phyloP scores from a whole-genome alignment of 2,888 invertebrate species.

The Tinea pellionella region DNA sequence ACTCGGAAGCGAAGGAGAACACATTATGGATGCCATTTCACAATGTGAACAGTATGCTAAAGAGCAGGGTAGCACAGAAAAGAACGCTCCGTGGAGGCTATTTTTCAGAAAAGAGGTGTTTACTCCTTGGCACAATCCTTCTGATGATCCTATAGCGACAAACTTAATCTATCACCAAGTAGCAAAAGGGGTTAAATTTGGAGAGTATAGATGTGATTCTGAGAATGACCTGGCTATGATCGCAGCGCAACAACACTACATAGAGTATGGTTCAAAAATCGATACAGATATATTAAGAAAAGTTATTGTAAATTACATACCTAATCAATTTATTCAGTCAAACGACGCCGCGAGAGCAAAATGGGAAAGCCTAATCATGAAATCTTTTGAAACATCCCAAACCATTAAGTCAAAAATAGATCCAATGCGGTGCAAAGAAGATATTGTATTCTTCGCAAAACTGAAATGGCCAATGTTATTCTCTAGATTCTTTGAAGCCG shows the following conservation, averaged over 20 bases:
- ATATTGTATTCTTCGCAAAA: slow-evolving; percentile 91
- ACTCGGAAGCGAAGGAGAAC: slow-evolving; percentile 88
- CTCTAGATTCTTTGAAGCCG: slow-evolving; percentile 92
- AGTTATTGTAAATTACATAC: slow-evolving; percentile 83
- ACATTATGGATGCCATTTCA: slow-evolving; percentile 95
- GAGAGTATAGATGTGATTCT: slow-evolving; percentile 87
- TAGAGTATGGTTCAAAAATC: slow-evolving; percentile 79
- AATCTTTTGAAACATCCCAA: slow-evolving; percentile 77
- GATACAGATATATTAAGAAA: slow-evolving; percentile 76
- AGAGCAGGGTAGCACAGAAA: slow-evolving; percentile 87
- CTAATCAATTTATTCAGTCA: slow-evolving; percentile 76
- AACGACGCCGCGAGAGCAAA: slow-evolving; percentile 73
- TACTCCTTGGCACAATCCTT: slow-evolving; percentile 91
- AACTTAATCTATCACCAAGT: slow-evolving; percentile 92
- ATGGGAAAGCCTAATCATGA: slow-evolving; percentile 79
- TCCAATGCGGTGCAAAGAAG: slow-evolving; percentile 82
- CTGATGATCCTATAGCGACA: slow-evolving; percentile 83
- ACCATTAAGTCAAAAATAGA: slow-evolving; percentile 77
- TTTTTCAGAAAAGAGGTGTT: slow-evolving; percentile 92
- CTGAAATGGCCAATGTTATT: slow-evolving; percentile 95
- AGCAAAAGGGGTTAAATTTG: slow-evolving; percentile 87
- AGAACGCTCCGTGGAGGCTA: slow-evolving; percentile 88
- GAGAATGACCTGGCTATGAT: slow-evolving; percentile 90
- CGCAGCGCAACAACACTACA: slow-evolving; percentile 90
- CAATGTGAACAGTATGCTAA: slow-evolving; percentile 96